A percentile compares a stretch with the other conserved stretches of the same genome.
These are phyloP conservation scores for Plutella xylostella DNA, from an alignment of 2,888 invertebrate genomes.

Conservation along the genomic window DNA sequence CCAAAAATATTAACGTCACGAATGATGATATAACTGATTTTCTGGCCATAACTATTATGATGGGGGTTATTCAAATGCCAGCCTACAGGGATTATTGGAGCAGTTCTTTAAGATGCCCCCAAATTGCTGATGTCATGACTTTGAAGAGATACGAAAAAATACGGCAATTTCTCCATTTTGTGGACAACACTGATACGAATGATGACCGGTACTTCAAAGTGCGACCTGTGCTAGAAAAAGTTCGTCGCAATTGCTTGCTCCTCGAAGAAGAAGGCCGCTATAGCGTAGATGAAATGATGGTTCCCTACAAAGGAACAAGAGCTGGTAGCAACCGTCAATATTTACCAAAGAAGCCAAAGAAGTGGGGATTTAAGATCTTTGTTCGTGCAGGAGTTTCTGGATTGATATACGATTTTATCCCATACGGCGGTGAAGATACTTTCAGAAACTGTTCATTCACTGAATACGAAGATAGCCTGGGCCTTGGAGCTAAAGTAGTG, in stretches of 20 bases:
- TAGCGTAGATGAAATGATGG: constrained; percentile 31
- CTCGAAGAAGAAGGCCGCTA: constrained; percentile 21
- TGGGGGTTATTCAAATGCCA: background rate
- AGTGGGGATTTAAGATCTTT: constrained; percentile 26
- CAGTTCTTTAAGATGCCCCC: background rate
- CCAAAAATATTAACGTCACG: background rate
- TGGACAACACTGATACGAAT: background rate
- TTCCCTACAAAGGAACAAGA: constrained; percentile 28
- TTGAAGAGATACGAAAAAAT: constrained; percentile 1
- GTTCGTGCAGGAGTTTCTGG: constrained; percentile 20
- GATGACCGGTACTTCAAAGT: background rate
- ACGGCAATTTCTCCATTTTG: background rate
- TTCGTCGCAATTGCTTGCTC: constrained; percentile 13
- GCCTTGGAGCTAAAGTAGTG: constrained; percentile 21
- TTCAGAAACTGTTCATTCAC: constrained; percentile 17
- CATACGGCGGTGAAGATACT: constrained; percentile 23
- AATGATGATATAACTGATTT: background rate
- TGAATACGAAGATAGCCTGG: constrained; percentile 18
- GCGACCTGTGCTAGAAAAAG: background rate
- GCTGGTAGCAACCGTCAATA: constrained; percentile 27
- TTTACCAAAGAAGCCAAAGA: constrained; percentile 24
- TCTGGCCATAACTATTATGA: background rate
- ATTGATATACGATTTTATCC: constrained; percentile 23
- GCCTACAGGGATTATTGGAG: constrained; percentile 2
- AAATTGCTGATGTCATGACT: background rate